These are phyloP conservation scores for Thaumetopoea pityocampa DNA, from an alignment of 1,140 invertebrate species.

Conservation along the genomic window DNA sequence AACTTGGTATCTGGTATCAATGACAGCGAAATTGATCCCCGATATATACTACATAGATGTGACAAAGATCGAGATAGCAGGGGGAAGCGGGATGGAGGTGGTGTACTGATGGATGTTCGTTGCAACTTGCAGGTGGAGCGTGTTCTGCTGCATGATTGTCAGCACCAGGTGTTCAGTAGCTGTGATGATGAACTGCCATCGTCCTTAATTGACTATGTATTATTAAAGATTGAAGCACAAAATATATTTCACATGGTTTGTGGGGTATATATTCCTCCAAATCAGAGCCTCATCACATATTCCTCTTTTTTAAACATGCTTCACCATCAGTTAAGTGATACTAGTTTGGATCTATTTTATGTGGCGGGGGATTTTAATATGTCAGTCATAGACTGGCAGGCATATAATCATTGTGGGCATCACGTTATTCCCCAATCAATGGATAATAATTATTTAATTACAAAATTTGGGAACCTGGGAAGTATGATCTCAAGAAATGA, in stretches of 20 bases:
- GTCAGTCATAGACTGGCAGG: neutral
- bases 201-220: too few species aligned
- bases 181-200: too few species aligned
- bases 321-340: neutral
- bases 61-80: conserved; percentile 1
- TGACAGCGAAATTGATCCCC: conserved; percentile 6
- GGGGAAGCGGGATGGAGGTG: conserved; percentile 4
- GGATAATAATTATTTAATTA: neutral
- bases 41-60: conserved; percentile 3
- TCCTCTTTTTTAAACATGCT: too few species aligned
- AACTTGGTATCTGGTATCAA: conserved; percentile 5
- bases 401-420: neutral
- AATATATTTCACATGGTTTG: too few species aligned
- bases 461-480: too few species aligned
- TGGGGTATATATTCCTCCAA: conserved; percentile 5
- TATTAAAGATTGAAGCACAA: too few species aligned
- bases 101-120: conserved; percentile 5
- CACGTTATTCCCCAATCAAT: neutral
- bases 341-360: neutral
- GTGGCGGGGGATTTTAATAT: too few species aligned
- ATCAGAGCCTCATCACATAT: neutral
- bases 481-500: too few species aligned
- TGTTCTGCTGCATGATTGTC: too few species aligned
- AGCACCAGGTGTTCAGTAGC: too few species aligned
- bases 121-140: too few species aligned